Percentiles rank a stretch among this genome's conserved stretches.
Evolutionary conservation across 2,113 vertebrate genomes (phyloP).

Genomic region (Ellobius talpinus): DNA sequence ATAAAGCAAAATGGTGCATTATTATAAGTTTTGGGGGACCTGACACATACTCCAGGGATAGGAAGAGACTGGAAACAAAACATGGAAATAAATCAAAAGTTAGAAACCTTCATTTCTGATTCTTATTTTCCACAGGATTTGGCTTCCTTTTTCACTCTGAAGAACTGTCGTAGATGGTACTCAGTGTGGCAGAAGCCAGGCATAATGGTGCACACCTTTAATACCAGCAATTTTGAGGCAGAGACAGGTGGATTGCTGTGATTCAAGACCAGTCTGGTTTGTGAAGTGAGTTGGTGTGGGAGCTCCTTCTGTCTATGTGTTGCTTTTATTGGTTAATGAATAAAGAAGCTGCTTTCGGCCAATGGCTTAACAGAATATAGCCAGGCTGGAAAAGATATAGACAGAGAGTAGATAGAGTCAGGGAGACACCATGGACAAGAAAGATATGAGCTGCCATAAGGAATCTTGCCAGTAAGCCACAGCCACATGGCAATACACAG

Average conservation of each 20-base stretch:
- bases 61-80: slow-evolving; percentile 20
- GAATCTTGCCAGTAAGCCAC: too few relatives aligned
- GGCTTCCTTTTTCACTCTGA: background rate
- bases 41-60: background rate
- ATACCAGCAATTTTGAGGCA: background rate
- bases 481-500: too few relatives aligned
- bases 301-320: too few relatives aligned
- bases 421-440: too few relatives aligned
- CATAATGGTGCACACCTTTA: background rate
- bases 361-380: too few relatives aligned
- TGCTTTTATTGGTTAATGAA: too few relatives aligned
- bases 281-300: background rate
- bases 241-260: background rate
- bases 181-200: background rate
- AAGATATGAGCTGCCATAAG: too few relatives aligned
- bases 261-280: background rate
- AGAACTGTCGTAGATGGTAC: background rate
- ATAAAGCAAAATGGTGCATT: background rate
- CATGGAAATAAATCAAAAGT: slow-evolving; percentile 10
- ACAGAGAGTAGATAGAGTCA: too few relatives aligned
- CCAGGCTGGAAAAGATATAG: too few relatives aligned
- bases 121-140: slow-evolving; percentile 9
- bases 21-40: background rate
- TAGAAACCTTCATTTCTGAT: background rate
- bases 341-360: too few relatives aligned